These are phyloP conservation scores for Baccha elongata DNA, from an alignment of 2,888 invertebrate species.

Conservation along the genomic window DNA sequence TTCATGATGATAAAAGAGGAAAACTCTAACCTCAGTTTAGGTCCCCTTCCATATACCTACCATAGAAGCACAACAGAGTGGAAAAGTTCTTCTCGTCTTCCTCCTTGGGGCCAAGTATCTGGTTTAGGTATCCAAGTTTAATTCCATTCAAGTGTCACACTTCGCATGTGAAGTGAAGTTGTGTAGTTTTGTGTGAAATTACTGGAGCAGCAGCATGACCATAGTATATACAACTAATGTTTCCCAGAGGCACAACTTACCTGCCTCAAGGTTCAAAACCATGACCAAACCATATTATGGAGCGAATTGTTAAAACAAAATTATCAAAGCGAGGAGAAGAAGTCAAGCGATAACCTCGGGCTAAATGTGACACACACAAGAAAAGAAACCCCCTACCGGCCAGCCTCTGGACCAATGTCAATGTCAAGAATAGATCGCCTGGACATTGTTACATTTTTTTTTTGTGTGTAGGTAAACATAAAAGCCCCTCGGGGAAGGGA, in stretches of 20 bases:
- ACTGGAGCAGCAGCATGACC: constrained; percentile 1
- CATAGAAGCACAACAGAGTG: constrained; percentile 2
- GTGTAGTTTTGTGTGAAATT: constrained; percentile 19
- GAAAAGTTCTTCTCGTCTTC: constrained; percentile 19
- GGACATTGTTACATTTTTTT: constrained; percentile 20
- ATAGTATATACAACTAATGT: constrained; percentile 13
- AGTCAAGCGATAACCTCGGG: constrained; percentile 6
- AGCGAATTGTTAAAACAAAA: constrained; percentile 30
- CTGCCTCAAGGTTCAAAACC: constrained; percentile 26
- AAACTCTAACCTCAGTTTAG: not conserved
- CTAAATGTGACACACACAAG: constrained; percentile 19
- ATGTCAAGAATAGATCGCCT: constrained; percentile 48
- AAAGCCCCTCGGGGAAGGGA: constrained; percentile 38
- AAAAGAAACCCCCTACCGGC: constrained; percentile 6
- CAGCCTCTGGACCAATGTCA: constrained; percentile 39
- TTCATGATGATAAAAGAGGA: constrained; percentile 17
- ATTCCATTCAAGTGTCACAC: constrained; percentile 63
- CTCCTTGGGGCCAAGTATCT: constrained; percentile 4
- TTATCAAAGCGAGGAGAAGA: constrained; percentile 4
- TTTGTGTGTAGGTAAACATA: not conserved
- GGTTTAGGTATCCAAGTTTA: constrained; percentile 32
- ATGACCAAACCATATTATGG: constrained; percentile 37
- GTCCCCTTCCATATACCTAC: not conserved
- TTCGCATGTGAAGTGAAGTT: constrained; percentile 50
- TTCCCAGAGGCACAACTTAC: constrained; percentile 44